Evolutionary conservation across 2,888 invertebrate genomes (phyloP).

Genomic region (Hemicrepidius hirtus): DNA sequence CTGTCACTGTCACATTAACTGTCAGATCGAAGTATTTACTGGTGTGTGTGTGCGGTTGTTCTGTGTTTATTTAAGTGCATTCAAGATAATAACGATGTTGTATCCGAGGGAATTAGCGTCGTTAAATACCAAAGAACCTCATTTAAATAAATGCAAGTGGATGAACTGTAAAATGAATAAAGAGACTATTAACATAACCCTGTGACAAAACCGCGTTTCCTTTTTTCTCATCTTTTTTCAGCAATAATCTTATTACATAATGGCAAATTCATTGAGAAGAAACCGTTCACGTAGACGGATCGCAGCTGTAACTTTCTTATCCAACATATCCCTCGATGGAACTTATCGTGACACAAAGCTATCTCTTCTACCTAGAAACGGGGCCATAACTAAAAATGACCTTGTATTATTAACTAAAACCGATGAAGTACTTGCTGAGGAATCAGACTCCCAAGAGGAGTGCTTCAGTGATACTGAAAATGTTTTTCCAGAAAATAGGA

Average conservation of each 20-base stretch:
- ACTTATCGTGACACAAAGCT: slow-evolving; percentile 84
- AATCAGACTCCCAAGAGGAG: slow-evolving; percentile 69
- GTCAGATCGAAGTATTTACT: neutral
- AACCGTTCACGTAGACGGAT: slow-evolving; percentile 87
- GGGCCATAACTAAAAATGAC: slow-evolving; percentile 65
- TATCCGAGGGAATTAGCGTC: slow-evolving; percentile 24
- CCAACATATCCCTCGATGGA: slow-evolving; percentile 96
- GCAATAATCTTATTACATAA: slow-evolving; percentile 59
- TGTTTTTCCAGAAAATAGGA: slow-evolving; percentile 52
- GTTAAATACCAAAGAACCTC: slow-evolving; percentile 11
- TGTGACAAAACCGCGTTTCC: slow-evolving; percentile 43
- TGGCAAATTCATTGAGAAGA: slow-evolving; percentile 75
- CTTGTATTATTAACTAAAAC: slow-evolving; percentile 55
- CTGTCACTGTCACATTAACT: too few relatives aligned
- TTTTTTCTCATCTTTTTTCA: slow-evolving; percentile 34
- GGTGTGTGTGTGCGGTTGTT: slow-evolving; percentile 6
- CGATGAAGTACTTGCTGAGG: slow-evolving; percentile 64
- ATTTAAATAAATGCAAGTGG: slow-evolving; percentile 25
- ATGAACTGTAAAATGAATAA: slow-evolving; percentile 45
- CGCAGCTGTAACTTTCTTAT: slow-evolving; percentile 94
- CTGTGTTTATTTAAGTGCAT: slow-evolving; percentile 35
- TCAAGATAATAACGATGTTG: slow-evolving; percentile 34
- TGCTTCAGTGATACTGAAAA: slow-evolving; percentile 66
- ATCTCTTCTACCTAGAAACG: slow-evolving; percentile 71
- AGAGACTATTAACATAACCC: slow-evolving; percentile 45